Evolutionary conservation across 2,113 vertebrate species (phyloP).

Genomic region (Gadus chalcogrammus): DNA sequence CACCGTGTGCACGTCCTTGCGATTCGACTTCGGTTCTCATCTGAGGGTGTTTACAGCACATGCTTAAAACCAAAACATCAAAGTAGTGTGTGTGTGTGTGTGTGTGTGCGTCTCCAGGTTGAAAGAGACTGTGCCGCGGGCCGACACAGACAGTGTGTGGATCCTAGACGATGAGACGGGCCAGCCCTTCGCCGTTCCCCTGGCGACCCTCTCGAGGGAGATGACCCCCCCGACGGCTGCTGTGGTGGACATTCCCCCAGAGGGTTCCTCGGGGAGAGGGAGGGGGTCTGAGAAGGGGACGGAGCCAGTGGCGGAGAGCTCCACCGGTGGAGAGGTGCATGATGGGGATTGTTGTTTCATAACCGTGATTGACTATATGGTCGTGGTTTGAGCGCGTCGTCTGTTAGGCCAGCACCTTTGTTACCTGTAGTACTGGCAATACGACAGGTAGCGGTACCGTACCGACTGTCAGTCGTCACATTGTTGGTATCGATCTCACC

Average conservation of each 20-base stretch:
- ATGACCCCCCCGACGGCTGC: slow-evolving; percentile 56
- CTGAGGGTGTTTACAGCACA: no score
- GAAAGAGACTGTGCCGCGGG: slow-evolving; percentile 38
- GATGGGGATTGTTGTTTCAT: no score
- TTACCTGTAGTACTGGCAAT: no score
- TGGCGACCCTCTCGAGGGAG: slow-evolving; percentile 30
- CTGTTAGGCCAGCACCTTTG: no score
- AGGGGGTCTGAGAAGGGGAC: slow-evolving; percentile 12
- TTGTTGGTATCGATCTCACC: no score
- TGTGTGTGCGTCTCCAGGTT: slow-evolving; percentile 33
- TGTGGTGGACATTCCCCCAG: slow-evolving; percentile 37
- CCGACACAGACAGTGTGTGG: slow-evolving; percentile 40
- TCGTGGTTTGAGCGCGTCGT: no score
- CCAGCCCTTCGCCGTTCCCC: slow-evolving; percentile 23
- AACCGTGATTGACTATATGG: no score
- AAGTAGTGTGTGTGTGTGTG: not conserved
- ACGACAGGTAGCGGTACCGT: no score
- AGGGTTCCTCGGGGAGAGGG: slow-evolving; percentile 20
- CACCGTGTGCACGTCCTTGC: no score
- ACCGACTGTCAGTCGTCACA: no score
- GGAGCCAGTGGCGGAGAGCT: slow-evolving; percentile 16
- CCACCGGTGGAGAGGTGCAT: slow-evolving; percentile 28
- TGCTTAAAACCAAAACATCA: no score
- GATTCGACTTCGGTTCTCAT: no score
- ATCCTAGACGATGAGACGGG: slow-evolving; percentile 38